Base-by-base conservation (phyloP, 2,113 vertebrate genomes). In the Chionodraco myersi region DNA sequence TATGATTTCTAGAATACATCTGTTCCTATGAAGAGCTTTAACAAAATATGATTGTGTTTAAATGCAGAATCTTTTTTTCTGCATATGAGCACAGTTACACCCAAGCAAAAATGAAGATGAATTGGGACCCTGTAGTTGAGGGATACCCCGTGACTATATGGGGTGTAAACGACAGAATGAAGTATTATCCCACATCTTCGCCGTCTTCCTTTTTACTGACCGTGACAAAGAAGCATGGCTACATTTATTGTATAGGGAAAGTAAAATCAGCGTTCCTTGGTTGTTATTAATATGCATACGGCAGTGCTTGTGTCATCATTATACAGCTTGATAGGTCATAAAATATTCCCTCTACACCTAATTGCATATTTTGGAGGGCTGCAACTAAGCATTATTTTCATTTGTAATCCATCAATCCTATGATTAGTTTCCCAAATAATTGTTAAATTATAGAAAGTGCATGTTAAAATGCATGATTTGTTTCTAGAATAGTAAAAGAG, bases 1-100 rank as follows among this genome's bases (percentile, higher is more conserved):
- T 71, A 58, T 64, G 53, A 69, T 48, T 16, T 66, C 18, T 79
- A 57, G 44, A 72, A 59, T 82, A 47, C 75, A 67, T 21, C 45
- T n/a, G 45, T 47, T 51, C 62, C 14, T 45, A 34, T 2, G 76
- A 56, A 79, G n/a, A 1, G 41, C 65, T 69, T 77, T 52, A 30
- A 30, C 71, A 83, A 47, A 67, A 69, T 59, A 49, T 52, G 23
- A 57, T 45, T 52, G 5, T 53, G 36, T 58, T 30, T 36, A 69
- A n/a, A 47, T 16, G 34, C 5, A 68, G 6, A 23, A 12, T 23
- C 30, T 14, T 45, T 72, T 26, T 58, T 71, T 59, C 72, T 67
- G 70, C 68, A 72, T 41, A 41, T 41, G 36, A 71, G 58, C 65
- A 66, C 64, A 67, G 61, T 51, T 9, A 75, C 23, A 45, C 14